These are phyloP conservation scores for Listronotus oregonensis DNA, from an alignment of 1,140 invertebrate species.

Conservation along the genomic window DNA sequence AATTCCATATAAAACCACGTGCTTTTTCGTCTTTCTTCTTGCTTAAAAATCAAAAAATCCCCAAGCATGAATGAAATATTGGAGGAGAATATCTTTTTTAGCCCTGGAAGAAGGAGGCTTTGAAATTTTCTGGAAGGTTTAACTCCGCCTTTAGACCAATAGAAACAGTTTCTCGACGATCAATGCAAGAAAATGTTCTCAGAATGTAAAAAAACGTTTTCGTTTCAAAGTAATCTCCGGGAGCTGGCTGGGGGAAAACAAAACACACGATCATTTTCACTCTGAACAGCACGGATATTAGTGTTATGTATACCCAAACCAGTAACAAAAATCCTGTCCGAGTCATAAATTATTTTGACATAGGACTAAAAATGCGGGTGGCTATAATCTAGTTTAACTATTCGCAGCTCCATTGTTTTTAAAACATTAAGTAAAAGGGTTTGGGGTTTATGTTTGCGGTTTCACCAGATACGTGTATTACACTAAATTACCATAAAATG, in stretches of 20 bases:
- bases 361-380: conserved; percentile 46
- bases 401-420: conserved; percentile 38
- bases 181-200: conserved; percentile 57
- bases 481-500: no score
- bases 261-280: conserved; percentile 56
- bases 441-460: no score
- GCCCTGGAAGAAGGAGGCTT: conserved; percentile 38
- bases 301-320: conserved; percentile 53
- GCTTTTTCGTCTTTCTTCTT: conserved; percentile 34
- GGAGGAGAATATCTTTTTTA: conserved; percentile 36
- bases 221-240: conserved; percentile 48
- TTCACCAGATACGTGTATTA: no score
- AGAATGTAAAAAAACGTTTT: conserved; percentile 57
- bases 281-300: conserved; percentile 53
- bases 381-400: conserved; percentile 40
- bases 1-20: conserved; percentile 43
- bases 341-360: conserved; percentile 56
- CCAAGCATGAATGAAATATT: conserved; percentile 52
- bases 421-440: conserved; percentile 36
- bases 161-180: conserved; percentile 42
- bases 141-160: conserved; percentile 54
- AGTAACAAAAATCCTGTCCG: conserved; percentile 53
- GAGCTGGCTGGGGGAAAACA: conserved; percentile 48
- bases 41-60: conserved; percentile 43
- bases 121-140: conserved; percentile 41